phyloP scores from a whole-genome alignment of 23 tunicate species.

The Trididemnum clinides region DNA sequence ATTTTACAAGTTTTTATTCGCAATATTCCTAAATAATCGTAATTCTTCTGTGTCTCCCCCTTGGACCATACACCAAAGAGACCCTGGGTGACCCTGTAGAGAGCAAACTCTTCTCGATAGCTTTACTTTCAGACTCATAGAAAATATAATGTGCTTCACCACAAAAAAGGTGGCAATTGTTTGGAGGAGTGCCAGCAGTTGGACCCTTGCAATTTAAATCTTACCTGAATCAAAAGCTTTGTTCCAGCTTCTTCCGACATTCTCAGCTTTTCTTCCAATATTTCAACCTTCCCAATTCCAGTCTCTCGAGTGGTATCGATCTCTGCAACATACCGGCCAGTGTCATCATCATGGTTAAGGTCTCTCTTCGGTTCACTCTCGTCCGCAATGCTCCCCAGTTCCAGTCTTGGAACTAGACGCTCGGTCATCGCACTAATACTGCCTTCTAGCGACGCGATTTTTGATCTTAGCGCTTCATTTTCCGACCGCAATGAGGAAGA shows the following conservation, averaged over 20 bases:
- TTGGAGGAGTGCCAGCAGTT: no score
- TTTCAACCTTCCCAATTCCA: background rate
- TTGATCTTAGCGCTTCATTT: conserved; percentile 42
- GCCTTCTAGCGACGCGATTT: conserved; percentile 51
- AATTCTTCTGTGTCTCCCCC: no score
- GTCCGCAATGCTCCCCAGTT: conserved; percentile 67
- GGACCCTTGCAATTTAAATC: no score
- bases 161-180: no score
- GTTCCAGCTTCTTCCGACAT: conserved; percentile 41
- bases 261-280: conserved; percentile 39
- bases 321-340: conserved; percentile 59
- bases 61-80: no score
- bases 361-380: conserved; percentile 34
- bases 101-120: no score
- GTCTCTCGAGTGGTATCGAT: conserved; percentile 38
- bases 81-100: no score
- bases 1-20: no score
- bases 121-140: no score
- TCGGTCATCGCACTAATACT: conserved; percentile 44
- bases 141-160: no score
- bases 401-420: conserved; percentile 60
- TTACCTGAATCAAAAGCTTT: conserved; percentile 34
- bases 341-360: conserved; percentile 47
- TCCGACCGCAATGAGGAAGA: conserved; percentile 55
- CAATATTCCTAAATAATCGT: no score